Percentiles rank a stretch among this genome's conserved stretches.
phyloP scores from a whole-genome alignment of 2,797 vertebrate species.

The Myotis vivesi region DNA sequence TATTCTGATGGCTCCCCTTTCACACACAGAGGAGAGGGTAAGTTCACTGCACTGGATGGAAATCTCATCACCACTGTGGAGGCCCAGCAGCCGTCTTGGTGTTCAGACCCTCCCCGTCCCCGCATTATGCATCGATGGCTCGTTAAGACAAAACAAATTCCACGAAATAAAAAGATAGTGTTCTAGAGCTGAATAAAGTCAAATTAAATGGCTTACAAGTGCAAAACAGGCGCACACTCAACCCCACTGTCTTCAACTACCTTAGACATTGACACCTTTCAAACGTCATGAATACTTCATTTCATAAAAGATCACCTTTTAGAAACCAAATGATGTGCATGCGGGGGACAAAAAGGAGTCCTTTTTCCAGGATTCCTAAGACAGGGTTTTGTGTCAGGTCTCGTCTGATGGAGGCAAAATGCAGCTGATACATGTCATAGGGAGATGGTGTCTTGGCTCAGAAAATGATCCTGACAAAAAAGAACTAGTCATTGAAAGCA shows the following conservation, averaged over 20 bases:
- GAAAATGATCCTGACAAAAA: neutral
- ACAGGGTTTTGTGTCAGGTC: neutral
- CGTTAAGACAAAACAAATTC: neutral
- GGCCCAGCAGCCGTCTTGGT: neutral
- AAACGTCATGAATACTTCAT: neutral
- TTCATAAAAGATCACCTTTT: neutral
- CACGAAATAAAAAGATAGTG: neutral
- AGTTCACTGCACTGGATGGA: fast-evolving
- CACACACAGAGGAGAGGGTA: neutral
- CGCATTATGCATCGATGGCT: neutral
- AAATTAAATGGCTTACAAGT: neutral
- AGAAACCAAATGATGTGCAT: neutral
- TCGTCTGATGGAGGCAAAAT: neutral
- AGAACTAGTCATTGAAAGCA: neutral
- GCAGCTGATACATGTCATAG: neutral
- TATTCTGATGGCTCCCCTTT: neutral
- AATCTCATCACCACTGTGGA: fast-evolving
- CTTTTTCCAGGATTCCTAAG: neutral
- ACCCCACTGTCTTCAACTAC: neutral
- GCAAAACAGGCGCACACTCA: neutral
- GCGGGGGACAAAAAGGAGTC: neutral
- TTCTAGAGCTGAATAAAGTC: neutral
- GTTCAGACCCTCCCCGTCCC: neutral
- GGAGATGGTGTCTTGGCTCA: neutral
- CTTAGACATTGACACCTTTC: neutral